These are phyloP conservation scores for Rotaria sp. DNA, from an alignment of 2,888 invertebrate species.

Conservation along the genomic window DNA sequence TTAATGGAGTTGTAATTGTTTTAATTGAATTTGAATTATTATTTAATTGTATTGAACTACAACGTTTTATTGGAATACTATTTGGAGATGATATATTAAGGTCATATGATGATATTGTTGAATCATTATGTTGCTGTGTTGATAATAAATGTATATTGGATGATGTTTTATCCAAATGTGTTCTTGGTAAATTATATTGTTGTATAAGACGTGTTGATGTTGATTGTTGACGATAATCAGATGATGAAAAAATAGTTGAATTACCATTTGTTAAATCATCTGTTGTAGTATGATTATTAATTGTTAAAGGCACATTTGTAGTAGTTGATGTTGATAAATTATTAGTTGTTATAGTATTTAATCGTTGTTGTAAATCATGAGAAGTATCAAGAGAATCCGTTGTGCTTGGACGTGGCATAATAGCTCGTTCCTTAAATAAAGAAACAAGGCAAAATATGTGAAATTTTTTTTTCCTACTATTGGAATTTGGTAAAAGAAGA, in stretches of 20 bases:
- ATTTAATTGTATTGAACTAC: not conserved
- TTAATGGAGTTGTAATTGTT: constrained; percentile 22
- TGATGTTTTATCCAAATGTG: not conserved
- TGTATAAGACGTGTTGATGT: not conserved
- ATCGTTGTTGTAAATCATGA: not conserved
- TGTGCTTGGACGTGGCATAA: constrained; percentile 20
- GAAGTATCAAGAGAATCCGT: not conserved
- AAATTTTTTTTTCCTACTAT: too few species aligned
- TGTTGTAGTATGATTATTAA: not conserved
- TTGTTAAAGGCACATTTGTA: not conserved
- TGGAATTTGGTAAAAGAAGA: too few species aligned
- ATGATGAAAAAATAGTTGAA: not conserved
- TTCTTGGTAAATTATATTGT: not conserved
- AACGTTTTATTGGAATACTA: not conserved
- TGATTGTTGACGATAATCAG: too few species aligned
- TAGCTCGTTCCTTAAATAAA: constrained; percentile 1
- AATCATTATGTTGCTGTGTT: not conserved
- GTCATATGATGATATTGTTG: not conserved
- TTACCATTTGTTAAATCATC: not conserved
- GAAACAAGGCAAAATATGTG: not conserved
- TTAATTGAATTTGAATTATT: not conserved
- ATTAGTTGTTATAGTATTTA: not conserved
- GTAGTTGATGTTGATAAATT: not conserved
- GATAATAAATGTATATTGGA: not conserved
- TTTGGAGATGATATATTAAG: not conserved